Evolutionary conservation across 2,888 invertebrate genomes (phyloP).

Genomic region (Caenorhabditis parvicauda): DNA sequence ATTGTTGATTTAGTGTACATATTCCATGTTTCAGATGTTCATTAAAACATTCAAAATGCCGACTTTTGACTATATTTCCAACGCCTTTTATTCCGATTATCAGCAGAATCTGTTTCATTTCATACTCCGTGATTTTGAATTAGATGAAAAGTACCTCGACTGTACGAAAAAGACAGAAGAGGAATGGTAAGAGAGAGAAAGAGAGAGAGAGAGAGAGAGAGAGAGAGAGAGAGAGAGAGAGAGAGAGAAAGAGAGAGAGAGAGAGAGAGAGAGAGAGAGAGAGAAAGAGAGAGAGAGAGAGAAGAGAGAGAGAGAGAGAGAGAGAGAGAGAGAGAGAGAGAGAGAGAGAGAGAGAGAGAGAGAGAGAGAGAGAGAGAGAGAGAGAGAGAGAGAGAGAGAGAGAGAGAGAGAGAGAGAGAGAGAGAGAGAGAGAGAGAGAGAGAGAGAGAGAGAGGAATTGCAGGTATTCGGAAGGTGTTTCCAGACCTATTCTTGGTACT

Average conservation of each 20-base stretch:
- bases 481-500: neutral
- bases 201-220: constrained; percentile 1
- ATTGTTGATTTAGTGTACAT: too few species aligned
- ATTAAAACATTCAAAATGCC: too few species aligned
- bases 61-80: too few species aligned
- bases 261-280: constrained; percentile 1
- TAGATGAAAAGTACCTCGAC: too few species aligned
- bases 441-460: neutral
- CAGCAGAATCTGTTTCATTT: too few species aligned
- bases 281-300: constrained; percentile 4
- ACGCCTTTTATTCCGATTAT: too few species aligned
- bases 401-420: constrained; percentile 5
- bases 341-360: neutral
- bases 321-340: constrained; percentile 2
- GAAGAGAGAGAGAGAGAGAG: constrained; percentile 1
- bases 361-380: constrained; percentile 5
- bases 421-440: neutral
- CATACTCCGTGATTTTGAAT: too few species aligned
- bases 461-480: neutral
- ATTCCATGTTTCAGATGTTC: too few species aligned
- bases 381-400: constrained; percentile 3
- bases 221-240: constrained; percentile 4
- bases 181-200: constrained; percentile 4
- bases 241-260: constrained; percentile 1
- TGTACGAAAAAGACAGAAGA: neutral